Percentiles rank a stretch among this genome's conserved stretches.
These are phyloP conservation scores for Camelus dromedarius DNA, from an alignment of 2,113 vertebrate species.

Conservation along the genomic window DNA sequence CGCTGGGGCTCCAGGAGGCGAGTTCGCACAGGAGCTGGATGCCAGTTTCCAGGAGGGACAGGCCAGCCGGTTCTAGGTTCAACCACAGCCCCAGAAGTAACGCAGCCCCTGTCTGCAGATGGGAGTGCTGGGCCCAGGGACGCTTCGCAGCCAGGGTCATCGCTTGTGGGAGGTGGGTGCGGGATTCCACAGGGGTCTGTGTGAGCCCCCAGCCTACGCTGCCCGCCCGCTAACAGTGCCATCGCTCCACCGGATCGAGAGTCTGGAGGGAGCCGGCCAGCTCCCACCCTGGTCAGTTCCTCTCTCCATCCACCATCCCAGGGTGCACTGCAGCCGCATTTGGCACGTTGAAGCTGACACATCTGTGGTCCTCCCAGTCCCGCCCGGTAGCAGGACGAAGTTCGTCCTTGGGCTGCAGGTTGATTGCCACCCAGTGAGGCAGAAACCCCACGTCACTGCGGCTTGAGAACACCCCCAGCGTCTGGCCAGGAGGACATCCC, in stretches of 20 bases:
- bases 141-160: accelerated
- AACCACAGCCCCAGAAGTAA: neutral
- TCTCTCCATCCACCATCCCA: neutral
- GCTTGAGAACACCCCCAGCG: neutral
- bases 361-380: neutral
- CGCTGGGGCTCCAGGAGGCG: accelerated
- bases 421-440: neutral
- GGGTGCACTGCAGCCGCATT: too few relatives aligned
- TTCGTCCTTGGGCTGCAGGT: neutral
- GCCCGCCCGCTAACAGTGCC: accelerated
- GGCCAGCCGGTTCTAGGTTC: accelerated
- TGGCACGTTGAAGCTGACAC: neutral
- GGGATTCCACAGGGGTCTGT: accelerated
- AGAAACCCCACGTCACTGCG: accelerated
- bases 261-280: neutral
- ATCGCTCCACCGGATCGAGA: accelerated
- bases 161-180: accelerated
- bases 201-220: neutral
- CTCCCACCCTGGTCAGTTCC: accelerated
- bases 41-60: neutral
- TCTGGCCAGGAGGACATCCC: neutral
- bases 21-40: accelerated
- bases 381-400: accelerated
- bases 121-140: too few relatives aligned
- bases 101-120: accelerated